These are phyloP conservation scores for Drosophila ohnishii DNA, from an alignment of 1,140 invertebrate species.

Conservation along the genomic window DNA sequence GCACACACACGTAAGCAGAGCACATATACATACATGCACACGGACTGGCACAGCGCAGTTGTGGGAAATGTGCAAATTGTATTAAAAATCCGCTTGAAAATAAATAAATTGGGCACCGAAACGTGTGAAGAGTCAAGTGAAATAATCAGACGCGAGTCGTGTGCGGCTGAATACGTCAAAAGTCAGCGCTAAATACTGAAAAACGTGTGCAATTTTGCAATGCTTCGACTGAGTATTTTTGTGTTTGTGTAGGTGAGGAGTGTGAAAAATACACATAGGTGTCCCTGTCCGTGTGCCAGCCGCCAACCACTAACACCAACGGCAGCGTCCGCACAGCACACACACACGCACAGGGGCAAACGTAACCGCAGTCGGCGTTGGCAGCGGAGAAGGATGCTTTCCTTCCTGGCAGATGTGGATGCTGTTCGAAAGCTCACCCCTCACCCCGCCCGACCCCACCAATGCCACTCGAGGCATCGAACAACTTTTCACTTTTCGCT, in stretches of 20 bases:
- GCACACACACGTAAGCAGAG: constrained; percentile 32
- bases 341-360: constrained; percentile 40
- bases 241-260: constrained; percentile 50
- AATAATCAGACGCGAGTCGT: constrained; percentile 36
- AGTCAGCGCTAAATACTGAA: constrained; percentile 12
- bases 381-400: constrained; percentile 63
- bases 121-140: constrained; percentile 24
- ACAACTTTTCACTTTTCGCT: constrained; percentile 56
- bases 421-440: constrained; percentile 58
- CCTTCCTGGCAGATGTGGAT: constrained; percentile 73
- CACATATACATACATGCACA: constrained; percentile 39
- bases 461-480: constrained; percentile 28
- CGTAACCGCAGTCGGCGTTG: constrained; percentile 68
- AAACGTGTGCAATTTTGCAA: constrained; percentile 61
- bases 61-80: constrained; percentile 72
- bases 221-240: constrained; percentile 33
- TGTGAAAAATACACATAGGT: constrained; percentile 65
- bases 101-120: constrained; percentile 42
- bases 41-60: constrained; percentile 53
- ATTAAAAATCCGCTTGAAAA: constrained; percentile 56
- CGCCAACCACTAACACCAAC: constrained; percentile 52
- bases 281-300: constrained; percentile 49
- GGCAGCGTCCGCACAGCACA: constrained; percentile 22
- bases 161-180: constrained; percentile 24
- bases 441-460: constrained; percentile 16